Evolutionary conservation across 2,797 vertebrate species (phyloP).

Genomic region (Enteromius unitaeniatus): DNA sequence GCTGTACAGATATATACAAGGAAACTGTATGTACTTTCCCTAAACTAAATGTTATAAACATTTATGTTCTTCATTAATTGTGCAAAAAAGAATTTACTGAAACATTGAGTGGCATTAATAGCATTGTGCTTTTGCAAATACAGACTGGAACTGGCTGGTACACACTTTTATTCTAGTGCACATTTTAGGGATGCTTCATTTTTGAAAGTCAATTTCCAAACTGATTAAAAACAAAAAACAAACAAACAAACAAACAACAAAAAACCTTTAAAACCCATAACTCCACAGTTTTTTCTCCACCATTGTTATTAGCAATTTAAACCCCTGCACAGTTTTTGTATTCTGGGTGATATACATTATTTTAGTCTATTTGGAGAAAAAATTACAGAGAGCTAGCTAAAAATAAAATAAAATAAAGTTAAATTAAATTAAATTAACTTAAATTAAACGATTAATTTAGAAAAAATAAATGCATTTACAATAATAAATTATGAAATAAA

Average conservation of each 20-base stretch:
- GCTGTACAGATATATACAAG: background rate
- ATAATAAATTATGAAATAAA: background rate
- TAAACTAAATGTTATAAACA: background rate
- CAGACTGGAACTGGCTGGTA: background rate
- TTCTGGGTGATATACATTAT: too few species aligned
- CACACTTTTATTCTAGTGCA: background rate
- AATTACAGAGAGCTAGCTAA: too few species aligned
- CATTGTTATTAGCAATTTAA: background rate
- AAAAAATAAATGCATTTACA: background rate
- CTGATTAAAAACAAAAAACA: too few species aligned
- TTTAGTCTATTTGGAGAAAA: too few species aligned
- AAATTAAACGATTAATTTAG: background rate
- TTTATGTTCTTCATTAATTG: slow-evolving; percentile 7
- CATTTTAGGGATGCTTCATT: background rate
- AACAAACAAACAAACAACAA: too few species aligned
- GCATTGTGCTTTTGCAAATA: background rate
- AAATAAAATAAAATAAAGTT: too few species aligned
- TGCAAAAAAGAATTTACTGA: background rate
- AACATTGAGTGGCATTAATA: background rate
- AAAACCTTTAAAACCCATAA: too few species aligned
- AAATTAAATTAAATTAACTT: too few species aligned
- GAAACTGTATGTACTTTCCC: background rate
- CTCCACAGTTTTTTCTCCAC: background rate
- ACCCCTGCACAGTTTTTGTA: background rate
- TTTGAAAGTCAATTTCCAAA: background rate